Evolutionary conservation across 1,140 invertebrate genomes (phyloP).

Genomic region (Nephila pilipes): DNA sequence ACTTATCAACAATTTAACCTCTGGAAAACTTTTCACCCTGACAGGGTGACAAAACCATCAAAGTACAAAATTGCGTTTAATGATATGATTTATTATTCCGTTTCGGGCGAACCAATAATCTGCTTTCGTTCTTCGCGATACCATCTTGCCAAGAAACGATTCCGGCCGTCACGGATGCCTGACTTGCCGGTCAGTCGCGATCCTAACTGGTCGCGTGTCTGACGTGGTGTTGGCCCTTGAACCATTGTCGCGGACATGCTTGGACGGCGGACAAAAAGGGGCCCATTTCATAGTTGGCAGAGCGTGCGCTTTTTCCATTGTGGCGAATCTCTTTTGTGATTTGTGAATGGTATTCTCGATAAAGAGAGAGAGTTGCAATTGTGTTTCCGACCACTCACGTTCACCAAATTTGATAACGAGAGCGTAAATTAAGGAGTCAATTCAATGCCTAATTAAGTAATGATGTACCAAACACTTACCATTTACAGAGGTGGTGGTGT

Average conservation of each 20-base stretch:
- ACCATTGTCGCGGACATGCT: slow-evolving; percentile 66
- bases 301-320: slow-evolving; percentile 42
- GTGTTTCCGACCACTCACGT: not conserved
- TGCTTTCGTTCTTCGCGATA: not conserved
- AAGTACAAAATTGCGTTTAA: not conserved
- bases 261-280: slow-evolving; percentile 60
- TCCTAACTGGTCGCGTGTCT: slow-evolving; percentile 61
- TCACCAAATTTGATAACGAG: slow-evolving; percentile 57
- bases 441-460: slow-evolving; percentile 39
- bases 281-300: slow-evolving; percentile 54
- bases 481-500: not conserved
- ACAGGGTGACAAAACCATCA: not conserved
- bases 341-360: slow-evolving; percentile 57
- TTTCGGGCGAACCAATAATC: slow-evolving; percentile 4
- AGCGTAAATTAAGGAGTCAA: slow-evolving; percentile 35
- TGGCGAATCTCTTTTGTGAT: slow-evolving; percentile 41
- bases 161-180: slow-evolving; percentile 57
- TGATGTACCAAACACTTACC: not conserved
- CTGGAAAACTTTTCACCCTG: slow-evolving; percentile 19
- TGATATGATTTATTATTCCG: slow-evolving; percentile 20
- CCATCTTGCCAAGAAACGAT: slow-evolving; percentile 9
- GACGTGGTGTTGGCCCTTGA: slow-evolving; percentile 7
- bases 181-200: slow-evolving; percentile 9
- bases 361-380: slow-evolving; percentile 8
- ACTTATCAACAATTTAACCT: slow-evolving; percentile 28